Conservation (phyloP, 2,113 vertebrate genomes). For the Ophthalmolycus amberensis region DNA sequence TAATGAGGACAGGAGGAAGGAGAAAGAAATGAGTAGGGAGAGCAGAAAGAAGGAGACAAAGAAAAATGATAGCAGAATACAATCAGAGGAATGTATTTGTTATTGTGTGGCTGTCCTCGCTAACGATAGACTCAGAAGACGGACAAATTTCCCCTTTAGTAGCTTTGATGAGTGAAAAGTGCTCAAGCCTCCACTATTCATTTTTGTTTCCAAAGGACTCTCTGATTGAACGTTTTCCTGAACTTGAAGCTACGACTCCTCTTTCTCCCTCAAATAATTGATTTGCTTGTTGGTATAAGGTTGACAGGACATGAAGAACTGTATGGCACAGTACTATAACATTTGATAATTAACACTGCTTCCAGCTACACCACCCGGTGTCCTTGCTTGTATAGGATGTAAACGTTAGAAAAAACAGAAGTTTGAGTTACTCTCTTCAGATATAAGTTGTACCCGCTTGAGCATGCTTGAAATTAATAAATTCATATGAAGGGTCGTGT, state of each 20-base stretch:
- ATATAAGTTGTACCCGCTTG: background rate
- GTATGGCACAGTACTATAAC: background rate
- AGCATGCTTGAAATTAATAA: background rate
- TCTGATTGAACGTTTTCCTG: background rate
- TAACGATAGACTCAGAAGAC: slow-evolving; percentile 58
- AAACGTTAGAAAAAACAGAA: background rate
- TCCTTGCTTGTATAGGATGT: background rate
- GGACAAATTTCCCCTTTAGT: slow-evolving; percentile 42
- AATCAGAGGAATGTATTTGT: slow-evolving; percentile 79
- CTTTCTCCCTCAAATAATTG: background rate
- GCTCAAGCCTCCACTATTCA: slow-evolving; percentile 13
- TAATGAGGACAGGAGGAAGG: slow-evolving; percentile 79
- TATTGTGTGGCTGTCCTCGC: slow-evolving; percentile 71
- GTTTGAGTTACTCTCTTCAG: background rate
- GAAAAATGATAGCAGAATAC: slow-evolving; percentile 74
- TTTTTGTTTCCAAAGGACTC: slow-evolving; percentile 28
- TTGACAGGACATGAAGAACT: background rate
- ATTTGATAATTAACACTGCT: background rate
- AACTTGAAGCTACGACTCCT: slow-evolving; percentile 12
- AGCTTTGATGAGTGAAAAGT: slow-evolving; percentile 48
- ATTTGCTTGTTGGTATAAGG: background rate
- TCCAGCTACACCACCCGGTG: background rate
- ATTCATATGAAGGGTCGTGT: background rate
- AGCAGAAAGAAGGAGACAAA: slow-evolving; percentile 74
- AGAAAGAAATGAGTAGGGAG: slow-evolving; percentile 73